These are phyloP conservation scores for Platyrinchus mystaceus DNA, from an alignment of 2,797 vertebrate genomes.

Conservation along the genomic window DNA sequence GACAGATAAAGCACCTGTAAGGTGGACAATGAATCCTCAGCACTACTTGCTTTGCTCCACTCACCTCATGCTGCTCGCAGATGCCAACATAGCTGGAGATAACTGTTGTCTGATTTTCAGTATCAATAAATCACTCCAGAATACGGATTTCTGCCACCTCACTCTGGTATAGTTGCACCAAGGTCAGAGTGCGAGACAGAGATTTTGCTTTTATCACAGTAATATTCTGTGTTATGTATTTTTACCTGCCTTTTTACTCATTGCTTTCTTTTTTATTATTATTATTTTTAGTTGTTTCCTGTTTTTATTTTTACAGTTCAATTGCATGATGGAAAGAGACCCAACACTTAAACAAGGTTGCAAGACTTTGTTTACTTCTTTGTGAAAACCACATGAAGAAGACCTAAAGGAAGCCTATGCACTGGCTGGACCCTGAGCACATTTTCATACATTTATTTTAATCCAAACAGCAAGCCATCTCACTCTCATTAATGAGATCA, in stretches of 20 bases:
- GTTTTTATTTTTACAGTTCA: neutral
- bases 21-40: neutral
- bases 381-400: neutral
- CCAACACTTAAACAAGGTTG: neutral
- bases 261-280: neutral
- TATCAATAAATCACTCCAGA: neutral
- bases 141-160: neutral
- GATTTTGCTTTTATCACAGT: neutral
- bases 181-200: neutral
- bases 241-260: neutral
- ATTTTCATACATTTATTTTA: neutral
- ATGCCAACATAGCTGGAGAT: neutral
- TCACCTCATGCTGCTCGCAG: rapidly evolving
- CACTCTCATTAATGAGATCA: neutral
- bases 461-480: neutral
- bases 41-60: neutral
- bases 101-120: neutral
- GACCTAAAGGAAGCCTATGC: neutral
- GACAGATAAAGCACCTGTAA: neutral
- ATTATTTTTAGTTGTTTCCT: neutral
- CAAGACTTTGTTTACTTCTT: neutral
- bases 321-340: neutral
- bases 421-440: neutral
- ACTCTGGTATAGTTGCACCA: neutral
- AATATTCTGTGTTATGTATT: neutral